Percentiles rank a stretch among this genome's conserved stretches.
These are phyloP conservation scores for Emmelina monodactyla DNA, from an alignment of 2,888 invertebrate genomes.

Conservation along the genomic window DNA sequence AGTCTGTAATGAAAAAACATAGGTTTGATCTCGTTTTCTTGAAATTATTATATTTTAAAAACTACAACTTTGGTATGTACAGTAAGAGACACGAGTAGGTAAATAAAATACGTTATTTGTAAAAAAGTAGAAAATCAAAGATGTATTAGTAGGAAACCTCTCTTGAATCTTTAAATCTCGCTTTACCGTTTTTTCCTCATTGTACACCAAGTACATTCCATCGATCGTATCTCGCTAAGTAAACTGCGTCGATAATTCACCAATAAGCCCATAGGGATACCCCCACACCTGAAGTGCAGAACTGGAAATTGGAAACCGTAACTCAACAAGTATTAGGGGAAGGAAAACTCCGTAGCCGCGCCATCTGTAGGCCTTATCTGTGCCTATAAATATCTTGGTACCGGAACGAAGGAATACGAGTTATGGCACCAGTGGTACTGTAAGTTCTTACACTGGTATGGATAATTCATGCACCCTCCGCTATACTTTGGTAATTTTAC, in stretches of 20 bases:
- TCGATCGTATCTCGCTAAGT: too few species aligned
- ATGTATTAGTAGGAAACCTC: too few species aligned
- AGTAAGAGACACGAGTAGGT: too few species aligned
- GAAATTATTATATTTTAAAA: too few species aligned
- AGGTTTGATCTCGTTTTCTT: too few species aligned
- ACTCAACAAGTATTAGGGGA: slow-evolving; percentile 64
- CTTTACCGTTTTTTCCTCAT: too few species aligned
- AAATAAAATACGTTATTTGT: too few species aligned
- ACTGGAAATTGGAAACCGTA: slow-evolving; percentile 62
- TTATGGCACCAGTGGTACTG: slow-evolving; percentile 53
- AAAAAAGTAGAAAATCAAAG: too few species aligned
- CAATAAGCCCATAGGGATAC: slow-evolving; percentile 25
- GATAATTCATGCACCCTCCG: slow-evolving; percentile 62
- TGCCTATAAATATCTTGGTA: slow-evolving; percentile 52
- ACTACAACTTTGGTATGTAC: too few species aligned
- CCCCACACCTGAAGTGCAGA: slow-evolving; percentile 50
- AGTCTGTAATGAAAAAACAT: too few species aligned
- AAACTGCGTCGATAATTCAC: slow-evolving; percentile 21
- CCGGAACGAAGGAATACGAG: slow-evolving; percentile 48
- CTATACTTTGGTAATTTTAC: slow-evolving; percentile 46
- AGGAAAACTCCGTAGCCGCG: slow-evolving; percentile 50
- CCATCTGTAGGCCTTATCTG: slow-evolving; percentile 65
- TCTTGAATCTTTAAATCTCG: too few species aligned
- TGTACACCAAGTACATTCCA: too few species aligned
- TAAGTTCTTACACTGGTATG: slow-evolving; percentile 42